Evolutionary conservation across 2,797 vertebrate genomes (phyloP), one percentile per base, ranked within the genome.

Genomic region (Pteronotus mesoamericanus): DNA sequence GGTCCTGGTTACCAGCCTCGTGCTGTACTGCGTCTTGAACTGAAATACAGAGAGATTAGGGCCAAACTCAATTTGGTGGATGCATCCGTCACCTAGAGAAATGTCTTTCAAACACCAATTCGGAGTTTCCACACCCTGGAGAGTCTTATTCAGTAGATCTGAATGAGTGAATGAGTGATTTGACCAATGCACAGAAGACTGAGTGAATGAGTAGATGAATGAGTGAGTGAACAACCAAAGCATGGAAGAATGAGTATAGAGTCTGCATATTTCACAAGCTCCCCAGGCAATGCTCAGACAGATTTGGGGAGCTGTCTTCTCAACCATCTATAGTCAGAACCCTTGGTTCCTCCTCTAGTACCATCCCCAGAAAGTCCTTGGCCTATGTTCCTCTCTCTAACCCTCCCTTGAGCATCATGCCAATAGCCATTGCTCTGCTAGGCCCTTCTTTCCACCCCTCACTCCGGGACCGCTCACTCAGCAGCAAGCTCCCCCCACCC

Each of bases 1-100:
- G 87, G 99, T 99, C 98, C 98, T 99, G 9, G 98, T 99, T 94
- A 98, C 97, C 92, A 99, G 72, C 15, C 97, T 98, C 94, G 99
- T 99, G 98, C 99, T 99, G 98, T 99, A 99, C 78, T 99, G 98
- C 0, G 99, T 99, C 99, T 99, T 99, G 98, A 99, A 99, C 99
- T 99, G 98, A 24, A 98, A 98, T 19, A 97, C 89, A 29, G 98
- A 80, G 93, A 91, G 61, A 98, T 94, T 3, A 29, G 12, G 11
- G 8, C 75, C 64, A 82, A 22, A 89, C 9, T 68, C 2, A 29
- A 75, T 32, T 87, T 32, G 46, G 61, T 4, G 9, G 14, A 3
- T 57, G 12, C 26, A 69, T 32, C 19, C 71, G 71, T 64, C 55
- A 18, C 12, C 26, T 74, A 53, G 3, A 93, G 32, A 91, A 77